Base-by-base conservation (phyloP, 2,113 vertebrate genomes). In the Tylochromis polylepis region DNA sequence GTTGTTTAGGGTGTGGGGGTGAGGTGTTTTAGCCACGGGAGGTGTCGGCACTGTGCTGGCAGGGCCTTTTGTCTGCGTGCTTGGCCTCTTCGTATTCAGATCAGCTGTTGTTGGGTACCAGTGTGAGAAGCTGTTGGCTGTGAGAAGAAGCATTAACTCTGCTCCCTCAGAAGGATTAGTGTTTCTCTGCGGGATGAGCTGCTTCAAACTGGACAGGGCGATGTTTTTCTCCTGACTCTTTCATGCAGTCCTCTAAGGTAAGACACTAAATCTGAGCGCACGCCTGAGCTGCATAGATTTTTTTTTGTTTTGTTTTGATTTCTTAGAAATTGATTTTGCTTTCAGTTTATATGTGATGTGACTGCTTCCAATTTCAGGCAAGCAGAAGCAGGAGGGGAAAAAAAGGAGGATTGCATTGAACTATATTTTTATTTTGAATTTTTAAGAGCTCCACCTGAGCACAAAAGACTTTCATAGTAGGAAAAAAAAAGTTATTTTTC, bases 41-140 rank as follows among this genome's bases (percentile, higher is more conserved):
- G 87, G 87, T 55, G 84, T 79, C 38, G 18, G 22, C 62, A n/a
- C 56, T 57, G 14, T 10, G 14, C 3, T 11, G 6, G 34, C 22
- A 1, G 22, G 11, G 0, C 31, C 85, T 88, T 88, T 88, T 80
- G 85, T 90, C 57, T 6, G 3, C 1, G 3, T 8, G 5, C 10
- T 34, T 12, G 41, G 83, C 81, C 86, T 77, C 36, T 91, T 85
- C 38, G 1, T 82, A 88, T 93, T 86, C 84, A 86, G 85, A 85
- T 81, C 27, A 80, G 85, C 51, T 87, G 82, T 67, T 57, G 34
- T 16, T 12, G 56, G 62, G 67, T 18, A 20, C 38, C 31, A 8
- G 12, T 14, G 79, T 58, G 57, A 43, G 67, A 55, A 10, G n/a
- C 20, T 55, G 53, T 22, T 55, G 53, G 53, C 53, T 55, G 20